Percentiles rank a stretch among this genome's conserved stretches.
These are phyloP conservation scores for Cantharis lateralis DNA, from an alignment of 2,888 invertebrate genomes.

Conservation along the genomic window DNA sequence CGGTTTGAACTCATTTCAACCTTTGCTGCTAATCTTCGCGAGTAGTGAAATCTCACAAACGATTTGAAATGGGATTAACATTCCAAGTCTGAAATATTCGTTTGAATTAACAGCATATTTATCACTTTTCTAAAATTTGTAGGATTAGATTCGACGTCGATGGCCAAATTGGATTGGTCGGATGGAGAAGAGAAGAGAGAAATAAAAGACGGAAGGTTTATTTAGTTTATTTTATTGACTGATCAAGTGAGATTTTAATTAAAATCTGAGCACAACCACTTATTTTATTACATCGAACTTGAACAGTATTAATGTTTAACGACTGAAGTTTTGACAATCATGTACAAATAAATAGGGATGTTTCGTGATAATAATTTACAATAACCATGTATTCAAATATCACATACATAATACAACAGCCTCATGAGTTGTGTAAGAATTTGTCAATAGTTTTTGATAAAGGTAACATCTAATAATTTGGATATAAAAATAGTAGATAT, in stretches of 20 bases:
- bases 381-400: conserved; percentile 57
- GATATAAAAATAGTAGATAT: conserved; percentile 50
- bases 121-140: background rate
- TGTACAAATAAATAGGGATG: conserved; percentile 54
- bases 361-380: conserved; percentile 49
- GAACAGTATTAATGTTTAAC: conserved; percentile 48
- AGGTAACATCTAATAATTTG: conserved; percentile 51
- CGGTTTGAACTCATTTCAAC: background rate
- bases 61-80: background rate
- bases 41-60: background rate
- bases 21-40: background rate
- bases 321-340: conserved; percentile 46
- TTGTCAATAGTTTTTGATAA: conserved; percentile 41
- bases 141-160: background rate
- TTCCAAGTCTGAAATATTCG: background rate
- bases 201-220: conserved; percentile 25
- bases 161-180: background rate
- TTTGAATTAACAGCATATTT: background rate
- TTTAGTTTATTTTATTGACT: conserved; percentile 48
- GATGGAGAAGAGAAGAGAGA: background rate
- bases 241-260: conserved; percentile 45
- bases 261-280: conserved; percentile 50
- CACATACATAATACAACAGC: conserved; percentile 58
- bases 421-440: conserved; percentile 50
- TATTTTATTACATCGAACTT: conserved; percentile 51